Evolutionary conservation across 2,797 vertebrate genomes (phyloP).

Genomic region (Bradypodion pumilum): DNA sequence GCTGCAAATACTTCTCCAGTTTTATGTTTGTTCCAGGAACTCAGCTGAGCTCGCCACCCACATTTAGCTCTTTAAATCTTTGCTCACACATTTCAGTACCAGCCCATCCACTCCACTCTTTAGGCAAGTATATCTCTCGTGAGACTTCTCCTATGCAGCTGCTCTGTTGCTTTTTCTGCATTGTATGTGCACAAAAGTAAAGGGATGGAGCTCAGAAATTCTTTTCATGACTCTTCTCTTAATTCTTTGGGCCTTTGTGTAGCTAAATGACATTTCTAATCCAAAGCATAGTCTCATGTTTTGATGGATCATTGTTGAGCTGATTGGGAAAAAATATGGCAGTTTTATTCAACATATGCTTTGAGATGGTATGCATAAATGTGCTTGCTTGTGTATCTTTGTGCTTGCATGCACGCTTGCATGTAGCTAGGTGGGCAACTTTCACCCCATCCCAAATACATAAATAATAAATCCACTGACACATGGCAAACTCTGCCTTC

Average conservation of each 20-base stretch:
- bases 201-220: background rate
- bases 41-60: conserved; percentile 12
- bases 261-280: background rate
- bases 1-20: conserved; percentile 25
- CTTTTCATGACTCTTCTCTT: background rate
- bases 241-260: background rate
- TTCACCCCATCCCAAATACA: too few relatives aligned
- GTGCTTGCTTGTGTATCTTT: too few relatives aligned
- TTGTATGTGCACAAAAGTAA: conserved; percentile 1
- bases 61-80: conserved; percentile 10
- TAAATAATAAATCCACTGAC: too few relatives aligned
- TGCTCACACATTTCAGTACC: conserved; percentile 19
- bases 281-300: background rate
- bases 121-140: background rate
- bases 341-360: background rate
- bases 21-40: conserved; percentile 9
- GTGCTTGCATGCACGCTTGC: too few relatives aligned
- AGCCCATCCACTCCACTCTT: background rate
- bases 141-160: background rate
- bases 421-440: too few relatives aligned
- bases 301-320: background rate
- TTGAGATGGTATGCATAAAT: too few relatives aligned
- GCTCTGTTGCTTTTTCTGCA: conserved; percentile 26
- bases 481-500: too few relatives aligned
- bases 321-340: background rate